Percentiles rank a stretch among this genome's conserved stretches.
Conservation (phyloP, 2,797 vertebrate genomes). For the Myotis planiceps region DNA sequence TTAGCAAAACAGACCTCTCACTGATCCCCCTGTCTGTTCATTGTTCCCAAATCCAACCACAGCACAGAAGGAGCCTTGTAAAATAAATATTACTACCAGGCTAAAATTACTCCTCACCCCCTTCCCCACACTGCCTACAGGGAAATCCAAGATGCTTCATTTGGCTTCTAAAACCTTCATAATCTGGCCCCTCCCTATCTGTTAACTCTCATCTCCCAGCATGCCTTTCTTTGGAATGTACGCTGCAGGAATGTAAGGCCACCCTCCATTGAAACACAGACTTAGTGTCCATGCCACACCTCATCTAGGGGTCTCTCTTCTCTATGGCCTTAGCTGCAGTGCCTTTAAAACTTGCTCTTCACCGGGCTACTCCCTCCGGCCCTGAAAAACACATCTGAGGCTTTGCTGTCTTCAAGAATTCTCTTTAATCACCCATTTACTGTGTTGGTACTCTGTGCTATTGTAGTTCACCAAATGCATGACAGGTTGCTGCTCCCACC, state of each 20-base stretch:
- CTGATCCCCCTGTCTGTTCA: background rate
- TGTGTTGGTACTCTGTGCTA: background rate
- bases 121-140: background rate
- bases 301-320: background rate
- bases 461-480: rapidly evolving
- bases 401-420: background rate
- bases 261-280: background rate
- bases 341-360: background rate
- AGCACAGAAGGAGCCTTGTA: background rate
- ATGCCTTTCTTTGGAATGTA: background rate
- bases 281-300: rapidly evolving
- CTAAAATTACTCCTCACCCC: background rate
- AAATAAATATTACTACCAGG: background rate
- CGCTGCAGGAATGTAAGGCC: background rate
- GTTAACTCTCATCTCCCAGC: background rate
- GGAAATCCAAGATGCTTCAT: background rate
- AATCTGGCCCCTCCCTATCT: background rate
- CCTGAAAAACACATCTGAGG: background rate
- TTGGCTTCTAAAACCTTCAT: background rate
- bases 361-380: background rate
- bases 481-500: rapidly evolving
- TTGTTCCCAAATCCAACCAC: background rate
- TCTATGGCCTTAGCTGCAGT: background rate
- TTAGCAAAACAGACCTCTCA: background rate
- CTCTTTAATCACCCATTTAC: background rate